Base-by-base conservation (phyloP, 2,888 invertebrate species). In the Troides aeacus region DNA sequence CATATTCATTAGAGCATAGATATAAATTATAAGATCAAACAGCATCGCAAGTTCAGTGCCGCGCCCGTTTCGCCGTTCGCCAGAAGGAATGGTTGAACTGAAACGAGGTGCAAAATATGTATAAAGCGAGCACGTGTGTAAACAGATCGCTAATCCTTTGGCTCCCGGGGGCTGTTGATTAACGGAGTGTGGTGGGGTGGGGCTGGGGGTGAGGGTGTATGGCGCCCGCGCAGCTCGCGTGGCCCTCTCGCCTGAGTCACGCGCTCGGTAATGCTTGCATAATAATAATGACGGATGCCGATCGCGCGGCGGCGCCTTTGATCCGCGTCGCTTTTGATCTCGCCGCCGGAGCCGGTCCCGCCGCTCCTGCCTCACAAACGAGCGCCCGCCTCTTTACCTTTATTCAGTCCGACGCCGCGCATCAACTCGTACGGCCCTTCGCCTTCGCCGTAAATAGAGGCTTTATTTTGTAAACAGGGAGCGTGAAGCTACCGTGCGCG, bases 271-370 rank as follows among this genome's bases (percentile, higher is more conserved):
- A 92, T 92, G 92, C 92, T 92, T 92, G 92, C 92, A 92, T 92
- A 92, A 92, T 92, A 92, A 92, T 92, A 92, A 92, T 92, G 92
- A 92, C 92, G 92, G 92, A 92, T 92, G 92, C 92, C 92, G 92
- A 92, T 92, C 92, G 92, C 92, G 91, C 89, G 87, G 91, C 92
- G 92, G 92, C 87, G 78, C 88, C 90, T 92, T 92, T 92, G 92
- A 92, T 92, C 92, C 87, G 87, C 84, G 85, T 83, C 82, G 84
- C 90, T 81, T 92, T 92, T 92, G 92, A 92, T 92, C 89, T 92
- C 83, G 85, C 92, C 90, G 91, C 86, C 88, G 83, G 85, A 88
- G 89, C 90, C 89, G 89, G 90, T 88, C 89, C 84, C 87, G 84
- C 86, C 86, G 89, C 89, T 88, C 88, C 89, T 86, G 86, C 87